Base-by-base conservation (phyloP, 1,140 invertebrate genomes). In the Drosophila jambulina region DNA sequence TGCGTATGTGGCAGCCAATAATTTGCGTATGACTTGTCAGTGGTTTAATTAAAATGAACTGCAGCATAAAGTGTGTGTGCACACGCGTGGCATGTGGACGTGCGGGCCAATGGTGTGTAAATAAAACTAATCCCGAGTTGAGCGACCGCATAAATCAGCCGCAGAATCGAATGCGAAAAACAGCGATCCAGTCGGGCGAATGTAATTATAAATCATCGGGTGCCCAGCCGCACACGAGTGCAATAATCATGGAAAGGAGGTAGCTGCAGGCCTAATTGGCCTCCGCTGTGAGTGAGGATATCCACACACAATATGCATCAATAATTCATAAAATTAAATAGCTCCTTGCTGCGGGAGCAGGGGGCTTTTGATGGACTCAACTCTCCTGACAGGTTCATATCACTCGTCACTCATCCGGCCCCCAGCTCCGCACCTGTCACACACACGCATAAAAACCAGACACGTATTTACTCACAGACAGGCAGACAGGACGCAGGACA, bases 301-400 rank as follows among this genome's bases (percentile, higher is more conserved):
- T 38, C 53, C 53, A 25, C 53, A 48, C 34, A 58, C 51, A 70
- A 75, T 81, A 79, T 72, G 70, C 84, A 85, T 88, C 78, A 79
- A 90, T 88, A 85, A 88, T 90, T 88, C 67, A 88, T 82, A 72
- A 88, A 90, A 91, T 88, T 91, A 90, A 88, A 88, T 88, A 78
- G 78, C 81, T 69, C 69, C 83, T 61, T 62, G 34, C 27, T 13
- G 21, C 21, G 17, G 21, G 15, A 46, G 29, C 2, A 32, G 13
- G 36, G 43, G 29, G 29, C 56, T 78, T 74, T 60, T 48, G 46
- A 84, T 80, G 68, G 81, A 77, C 63, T 69, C 59, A 46, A 40
- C 70, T 60, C 23, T 8, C 60, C 21, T 75, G 82, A 63, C 69
- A 75, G 45, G 80, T 68, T 69, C 74, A 77, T 76, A 78, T 71